Evolutionary conservation across 2,888 invertebrate species (phyloP).

Genomic region (Seira ritae): DNA sequence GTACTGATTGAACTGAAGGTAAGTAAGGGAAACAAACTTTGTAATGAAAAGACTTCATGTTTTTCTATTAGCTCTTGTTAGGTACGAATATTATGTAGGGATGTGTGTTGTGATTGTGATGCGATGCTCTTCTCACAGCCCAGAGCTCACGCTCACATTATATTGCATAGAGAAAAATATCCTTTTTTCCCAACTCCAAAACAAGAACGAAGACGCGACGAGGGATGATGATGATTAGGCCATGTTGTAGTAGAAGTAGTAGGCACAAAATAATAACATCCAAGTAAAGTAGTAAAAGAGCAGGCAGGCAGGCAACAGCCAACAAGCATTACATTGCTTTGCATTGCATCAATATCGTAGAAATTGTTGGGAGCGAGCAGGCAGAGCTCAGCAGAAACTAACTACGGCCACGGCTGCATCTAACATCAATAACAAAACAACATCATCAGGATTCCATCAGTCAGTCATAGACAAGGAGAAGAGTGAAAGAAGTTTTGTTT

Average conservation of each 20-base stretch:
- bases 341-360: conserved; percentile 6
- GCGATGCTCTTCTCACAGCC: background rate
- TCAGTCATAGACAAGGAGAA: conserved; percentile 37
- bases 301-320: conserved; percentile 19
- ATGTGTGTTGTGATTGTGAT: background rate
- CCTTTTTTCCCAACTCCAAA: conserved; percentile 12
- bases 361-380: conserved; percentile 24
- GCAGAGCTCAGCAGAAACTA: background rate
- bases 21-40: conserved; percentile 9
- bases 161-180: background rate
- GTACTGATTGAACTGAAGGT: background rate
- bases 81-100: background rate
- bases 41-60: conserved; percentile 19
- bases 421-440: conserved; percentile 28
- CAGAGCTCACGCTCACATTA: background rate
- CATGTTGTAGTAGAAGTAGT: conserved; percentile 19
- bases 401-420: conserved; percentile 29
- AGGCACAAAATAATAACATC: conserved; percentile 35
- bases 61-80: background rate
- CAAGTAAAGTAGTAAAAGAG: conserved; percentile 46
- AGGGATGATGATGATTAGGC: conserved; percentile 44
- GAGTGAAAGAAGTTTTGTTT: conserved; percentile 33
- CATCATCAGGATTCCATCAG: conserved; percentile 55
- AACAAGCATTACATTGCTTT: background rate
- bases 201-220: conserved; percentile 19